phyloP scores from a whole-genome alignment of 2,888 invertebrate species.

The Mamestra brassicae region DNA sequence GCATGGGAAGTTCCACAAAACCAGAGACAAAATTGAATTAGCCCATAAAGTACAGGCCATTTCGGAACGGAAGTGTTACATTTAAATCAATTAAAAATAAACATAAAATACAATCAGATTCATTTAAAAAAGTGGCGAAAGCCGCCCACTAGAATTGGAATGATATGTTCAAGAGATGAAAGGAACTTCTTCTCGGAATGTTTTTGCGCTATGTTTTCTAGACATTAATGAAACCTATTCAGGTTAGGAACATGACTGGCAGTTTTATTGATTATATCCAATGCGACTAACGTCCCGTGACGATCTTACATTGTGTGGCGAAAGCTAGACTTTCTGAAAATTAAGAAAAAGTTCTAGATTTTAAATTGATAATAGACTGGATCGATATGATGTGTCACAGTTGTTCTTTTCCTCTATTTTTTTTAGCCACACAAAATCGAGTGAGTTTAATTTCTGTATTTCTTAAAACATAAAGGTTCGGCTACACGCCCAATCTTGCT shows the following conservation, averaged over 20 bases:
- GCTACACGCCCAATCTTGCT: no score
- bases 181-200: not conserved
- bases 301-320: slow-evolving; percentile 11
- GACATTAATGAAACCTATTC: slow-evolving; percentile 24
- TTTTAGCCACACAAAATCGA: no score
- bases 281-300: slow-evolving; percentile 9
- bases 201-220: slow-evolving; percentile 24
- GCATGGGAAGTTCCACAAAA: no score
- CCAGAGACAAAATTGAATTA: not conserved
- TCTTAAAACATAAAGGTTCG: no score
- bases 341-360: slow-evolving; percentile 11
- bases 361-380: slow-evolving; percentile 2
- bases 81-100: not conserved
- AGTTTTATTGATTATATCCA: slow-evolving; percentile 16
- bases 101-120: not conserved
- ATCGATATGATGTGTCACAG: not conserved
- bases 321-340: slow-evolving; percentile 35
- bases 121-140: slow-evolving; percentile 8
- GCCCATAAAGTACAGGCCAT: not conserved
- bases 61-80: not conserved
- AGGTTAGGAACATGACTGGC: slow-evolving; percentile 24
- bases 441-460: not conserved
- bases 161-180: slow-evolving; percentile 7
- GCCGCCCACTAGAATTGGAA: not conserved
- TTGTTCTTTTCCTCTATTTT: not conserved